Percentiles rank a stretch among this genome's conserved stretches.
These are phyloP conservation scores for Ranitomeya imitator DNA, from an alignment of 2,113 vertebrate genomes.

Conservation along the genomic window DNA sequence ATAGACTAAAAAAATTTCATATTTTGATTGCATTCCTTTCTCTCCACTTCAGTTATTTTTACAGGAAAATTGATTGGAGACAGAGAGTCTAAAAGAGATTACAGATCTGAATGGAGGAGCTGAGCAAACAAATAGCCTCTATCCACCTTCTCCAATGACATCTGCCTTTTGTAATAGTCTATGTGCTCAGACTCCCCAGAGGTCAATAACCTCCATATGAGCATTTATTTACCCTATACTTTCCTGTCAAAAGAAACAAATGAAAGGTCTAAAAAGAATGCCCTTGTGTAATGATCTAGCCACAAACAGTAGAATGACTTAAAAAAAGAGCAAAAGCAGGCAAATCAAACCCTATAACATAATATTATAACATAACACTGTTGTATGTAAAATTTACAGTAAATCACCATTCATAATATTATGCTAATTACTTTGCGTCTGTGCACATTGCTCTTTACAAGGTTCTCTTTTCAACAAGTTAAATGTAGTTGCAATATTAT, in stretches of 20 bases:
- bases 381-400: not conserved
- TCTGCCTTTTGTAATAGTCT: not conserved
- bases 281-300: not conserved
- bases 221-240: conserved; percentile 5
- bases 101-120: not conserved
- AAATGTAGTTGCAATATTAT: not conserved
- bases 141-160: not conserved
- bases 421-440: not conserved
- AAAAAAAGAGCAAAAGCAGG: not conserved
- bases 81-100: conserved; percentile 1
- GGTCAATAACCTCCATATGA: not conserved
- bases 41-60: not conserved
- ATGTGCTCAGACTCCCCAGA: not conserved
- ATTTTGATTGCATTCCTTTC: conserved; percentile 7
- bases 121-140: not conserved
- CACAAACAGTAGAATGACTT: not conserved
- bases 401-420: not conserved
- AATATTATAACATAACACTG: not conserved
- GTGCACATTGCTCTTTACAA: not conserved
- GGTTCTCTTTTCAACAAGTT: not conserved
- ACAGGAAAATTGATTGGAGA: conserved; percentile 12
- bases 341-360: not conserved
- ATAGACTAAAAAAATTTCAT: not conserved
- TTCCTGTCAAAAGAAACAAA: not conserved
- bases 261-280: not conserved